These are phyloP conservation scores for Cynaeus angustus DNA, from an alignment of 2,888 invertebrate species.

Conservation along the genomic window DNA sequence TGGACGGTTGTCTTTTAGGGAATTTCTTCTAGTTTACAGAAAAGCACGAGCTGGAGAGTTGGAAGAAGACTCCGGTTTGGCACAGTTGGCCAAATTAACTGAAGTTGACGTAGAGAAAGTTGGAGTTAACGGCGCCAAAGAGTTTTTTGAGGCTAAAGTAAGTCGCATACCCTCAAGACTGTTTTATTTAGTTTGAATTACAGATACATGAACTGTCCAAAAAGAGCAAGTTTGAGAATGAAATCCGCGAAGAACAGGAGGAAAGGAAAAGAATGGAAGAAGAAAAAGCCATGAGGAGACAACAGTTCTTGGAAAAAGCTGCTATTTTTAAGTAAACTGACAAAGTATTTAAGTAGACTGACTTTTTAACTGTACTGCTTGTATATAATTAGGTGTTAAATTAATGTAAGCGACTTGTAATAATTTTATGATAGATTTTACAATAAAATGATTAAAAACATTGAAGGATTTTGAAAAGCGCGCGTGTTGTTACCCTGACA, in stretches of 20 bases:
- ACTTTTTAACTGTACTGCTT: conserved; percentile 1
- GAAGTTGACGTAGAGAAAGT: conserved; percentile 96
- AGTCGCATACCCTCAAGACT: neutral
- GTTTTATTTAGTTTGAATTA: conserved; percentile 54
- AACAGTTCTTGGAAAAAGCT: conserved; percentile 92
- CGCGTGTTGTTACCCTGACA: too few species aligned
- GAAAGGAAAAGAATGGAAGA: conserved; percentile 89
- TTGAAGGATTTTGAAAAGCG: too few species aligned
- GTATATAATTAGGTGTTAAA: conserved; percentile 19
- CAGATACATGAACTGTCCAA: conserved; percentile 89
- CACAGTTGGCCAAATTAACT: conserved; percentile 88
- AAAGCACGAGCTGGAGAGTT: conserved; percentile 95
- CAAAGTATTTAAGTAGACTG: conserved; percentile 13
- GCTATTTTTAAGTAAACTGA: conserved; percentile 81
- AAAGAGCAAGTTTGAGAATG: conserved; percentile 92
- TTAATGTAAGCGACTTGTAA: conserved; percentile 11
- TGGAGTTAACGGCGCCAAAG: conserved; percentile 95
- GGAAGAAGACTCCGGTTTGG: conserved; percentile 88
- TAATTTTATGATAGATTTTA: conserved; percentile 11
- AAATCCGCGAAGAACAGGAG: conserved; percentile 94
- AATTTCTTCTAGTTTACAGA: conserved; percentile 86
- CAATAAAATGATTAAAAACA: neutral
- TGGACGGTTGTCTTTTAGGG: conserved; percentile 92
- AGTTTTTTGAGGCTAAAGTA: conserved; percentile 96
- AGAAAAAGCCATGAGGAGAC: conserved; percentile 85